Evolutionary conservation across 2,113 vertebrate species (phyloP).

Genomic region (Copsychus sechellarum): DNA sequence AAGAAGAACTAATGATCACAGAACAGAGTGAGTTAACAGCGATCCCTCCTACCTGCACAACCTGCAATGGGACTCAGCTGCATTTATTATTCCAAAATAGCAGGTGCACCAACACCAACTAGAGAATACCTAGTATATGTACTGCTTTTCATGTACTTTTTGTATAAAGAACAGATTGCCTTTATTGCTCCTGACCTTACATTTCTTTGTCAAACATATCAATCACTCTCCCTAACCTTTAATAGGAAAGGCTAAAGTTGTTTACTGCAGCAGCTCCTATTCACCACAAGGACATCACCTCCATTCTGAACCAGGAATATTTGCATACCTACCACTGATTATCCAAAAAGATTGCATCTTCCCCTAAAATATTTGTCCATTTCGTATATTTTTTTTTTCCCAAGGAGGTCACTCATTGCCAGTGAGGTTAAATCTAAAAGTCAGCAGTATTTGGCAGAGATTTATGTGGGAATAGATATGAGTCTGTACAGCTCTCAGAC

Average conservation of each 20-base stretch:
- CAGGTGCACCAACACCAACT: neutral
- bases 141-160: constrained; percentile 39
- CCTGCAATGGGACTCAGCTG: neutral
- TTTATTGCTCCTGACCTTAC: constrained; percentile 53
- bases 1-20: neutral
- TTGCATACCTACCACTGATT: constrained; percentile 1
- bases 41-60: neutral
- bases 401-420: constrained; percentile 44
- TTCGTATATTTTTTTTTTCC: neutral
- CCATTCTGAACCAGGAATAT: neutral
- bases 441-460: constrained; percentile 65
- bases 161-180: constrained; percentile 33
- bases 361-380: constrained; percentile 17
- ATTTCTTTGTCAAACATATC: constrained; percentile 51
- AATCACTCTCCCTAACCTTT: constrained; percentile 46
- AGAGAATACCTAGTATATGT: neutral
- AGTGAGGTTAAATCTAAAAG: constrained; percentile 60
- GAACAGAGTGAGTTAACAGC: neutral
- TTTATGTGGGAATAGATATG: constrained; percentile 49
- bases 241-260: constrained; percentile 44
- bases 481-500: constrained; percentile 56
- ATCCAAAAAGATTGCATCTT: neutral
- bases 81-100: constrained; percentile 23
- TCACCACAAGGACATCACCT: constrained; percentile 28
- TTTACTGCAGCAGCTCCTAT: constrained; percentile 17